phyloP scores from a whole-genome alignment of 2,797 vertebrate species.

The Acanthiza pusilla region DNA sequence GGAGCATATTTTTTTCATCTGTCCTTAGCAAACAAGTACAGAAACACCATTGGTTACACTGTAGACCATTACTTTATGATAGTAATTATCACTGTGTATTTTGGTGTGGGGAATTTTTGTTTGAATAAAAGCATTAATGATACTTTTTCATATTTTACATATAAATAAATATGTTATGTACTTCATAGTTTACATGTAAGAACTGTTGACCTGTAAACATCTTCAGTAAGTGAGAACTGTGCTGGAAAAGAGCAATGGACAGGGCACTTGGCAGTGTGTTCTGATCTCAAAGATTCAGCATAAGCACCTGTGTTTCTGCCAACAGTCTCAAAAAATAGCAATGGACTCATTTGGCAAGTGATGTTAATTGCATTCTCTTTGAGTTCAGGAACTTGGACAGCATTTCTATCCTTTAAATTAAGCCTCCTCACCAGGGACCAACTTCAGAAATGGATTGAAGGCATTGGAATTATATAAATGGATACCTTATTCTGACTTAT shows the following conservation, averaged over 20 bases:
- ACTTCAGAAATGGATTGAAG: conserved; percentile 25
- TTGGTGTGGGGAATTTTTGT: background rate
- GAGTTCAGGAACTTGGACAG: background rate
- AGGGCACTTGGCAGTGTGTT: fast-evolving
- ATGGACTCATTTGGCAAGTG: background rate
- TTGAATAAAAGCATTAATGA: background rate
- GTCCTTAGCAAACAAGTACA: background rate
- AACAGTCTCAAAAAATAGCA: background rate
- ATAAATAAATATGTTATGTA: background rate
- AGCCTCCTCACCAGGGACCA: conserved; percentile 4
- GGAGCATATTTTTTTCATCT: background rate
- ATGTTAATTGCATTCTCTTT: conserved; percentile 5
- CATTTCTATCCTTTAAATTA: conserved; percentile 30
- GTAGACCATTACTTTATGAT: background rate
- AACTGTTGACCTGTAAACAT: background rate
- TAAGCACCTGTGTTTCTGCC: background rate
- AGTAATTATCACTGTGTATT: background rate
- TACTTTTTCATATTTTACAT: background rate
- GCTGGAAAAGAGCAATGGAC: background rate
- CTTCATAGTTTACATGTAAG: background rate
- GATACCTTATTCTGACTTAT: conserved; percentile 14
- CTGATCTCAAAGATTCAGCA: background rate
- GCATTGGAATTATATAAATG: background rate
- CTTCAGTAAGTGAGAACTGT: background rate
- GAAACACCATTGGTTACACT: background rate